phyloP scores from a whole-genome alignment of 1,140 invertebrate species.

The Brachionus angularis region DNA sequence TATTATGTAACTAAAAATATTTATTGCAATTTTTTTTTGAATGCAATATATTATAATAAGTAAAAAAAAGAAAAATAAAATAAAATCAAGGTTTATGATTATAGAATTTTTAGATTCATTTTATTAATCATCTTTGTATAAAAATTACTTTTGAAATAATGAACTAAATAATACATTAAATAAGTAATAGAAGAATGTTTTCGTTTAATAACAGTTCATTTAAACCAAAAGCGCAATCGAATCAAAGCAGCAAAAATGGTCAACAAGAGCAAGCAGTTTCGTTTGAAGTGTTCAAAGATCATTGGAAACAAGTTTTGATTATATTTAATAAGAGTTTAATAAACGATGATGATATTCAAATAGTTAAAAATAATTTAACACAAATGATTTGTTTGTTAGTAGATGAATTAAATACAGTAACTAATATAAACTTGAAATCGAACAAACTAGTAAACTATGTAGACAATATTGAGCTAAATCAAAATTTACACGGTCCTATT shows the following conservation, averaged over 20 bases:
- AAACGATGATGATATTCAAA: conserved; percentile 71
- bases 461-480: conserved; percentile 24
- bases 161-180: too few relatives aligned
- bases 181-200: too few relatives aligned
- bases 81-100: too few relatives aligned
- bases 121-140: too few relatives aligned
- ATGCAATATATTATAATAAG: too few relatives aligned
- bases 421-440: conserved; percentile 52
- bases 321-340: conserved; percentile 63
- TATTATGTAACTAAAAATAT: too few relatives aligned
- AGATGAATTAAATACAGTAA: conserved; percentile 63
- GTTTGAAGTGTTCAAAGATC: conserved; percentile 85
- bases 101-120: too few relatives aligned
- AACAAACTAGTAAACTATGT: conserved; percentile 52
- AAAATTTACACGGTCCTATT: conserved; percentile 57
- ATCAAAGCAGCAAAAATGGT: background rate
- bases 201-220: too few relatives aligned
- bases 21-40: too few relatives aligned
- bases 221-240: background rate
- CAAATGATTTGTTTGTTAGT: conserved; percentile 83
- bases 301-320: conserved; percentile 83
- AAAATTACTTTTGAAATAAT: too few relatives aligned
- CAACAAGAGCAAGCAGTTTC: conserved; percentile 45
- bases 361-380: conserved; percentile 83
- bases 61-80: too few relatives aligned